Conservation (phyloP, 1,140 invertebrate genomes). For the Sitodiplosis mosellana region DNA sequence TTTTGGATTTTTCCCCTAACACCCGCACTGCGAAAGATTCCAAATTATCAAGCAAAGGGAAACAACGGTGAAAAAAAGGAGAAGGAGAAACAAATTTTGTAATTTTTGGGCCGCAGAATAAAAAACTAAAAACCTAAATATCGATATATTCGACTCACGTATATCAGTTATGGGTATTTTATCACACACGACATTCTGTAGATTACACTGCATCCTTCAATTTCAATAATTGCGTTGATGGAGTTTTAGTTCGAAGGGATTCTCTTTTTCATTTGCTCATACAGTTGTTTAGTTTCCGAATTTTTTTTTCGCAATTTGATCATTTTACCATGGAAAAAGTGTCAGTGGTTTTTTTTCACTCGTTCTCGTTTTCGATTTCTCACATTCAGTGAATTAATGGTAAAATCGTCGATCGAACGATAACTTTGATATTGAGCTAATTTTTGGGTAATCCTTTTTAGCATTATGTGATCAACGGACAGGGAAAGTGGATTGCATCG, state of each 20-base stretch:
- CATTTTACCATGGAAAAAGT: background rate
- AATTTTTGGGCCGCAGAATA: no score
- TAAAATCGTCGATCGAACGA: background rate
- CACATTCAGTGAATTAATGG: background rate
- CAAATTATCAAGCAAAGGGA: no score
- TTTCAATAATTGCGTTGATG: background rate
- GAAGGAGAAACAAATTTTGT: no score
- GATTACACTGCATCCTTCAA: slow-evolving; percentile 7
- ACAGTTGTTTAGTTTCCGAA: background rate
- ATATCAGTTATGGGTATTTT: slow-evolving; percentile 5
- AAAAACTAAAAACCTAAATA: no score
- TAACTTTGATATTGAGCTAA: background rate
- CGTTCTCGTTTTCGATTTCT: no score
- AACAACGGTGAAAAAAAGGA: no score
- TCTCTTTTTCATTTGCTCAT: background rate
- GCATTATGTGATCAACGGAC: background rate
- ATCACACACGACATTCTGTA: slow-evolving; percentile 6
- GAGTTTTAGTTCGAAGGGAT: background rate
- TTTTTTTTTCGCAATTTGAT: background rate
- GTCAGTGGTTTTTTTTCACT: no score
- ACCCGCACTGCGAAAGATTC: no score
- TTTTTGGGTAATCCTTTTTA: background rate
- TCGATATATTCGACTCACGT: slow-evolving; percentile 6
- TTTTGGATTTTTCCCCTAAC: no score
- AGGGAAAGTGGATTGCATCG: background rate